Base-by-base conservation (phyloP, 2,888 invertebrate genomes). In the Drosophila nigricruria region DNA sequence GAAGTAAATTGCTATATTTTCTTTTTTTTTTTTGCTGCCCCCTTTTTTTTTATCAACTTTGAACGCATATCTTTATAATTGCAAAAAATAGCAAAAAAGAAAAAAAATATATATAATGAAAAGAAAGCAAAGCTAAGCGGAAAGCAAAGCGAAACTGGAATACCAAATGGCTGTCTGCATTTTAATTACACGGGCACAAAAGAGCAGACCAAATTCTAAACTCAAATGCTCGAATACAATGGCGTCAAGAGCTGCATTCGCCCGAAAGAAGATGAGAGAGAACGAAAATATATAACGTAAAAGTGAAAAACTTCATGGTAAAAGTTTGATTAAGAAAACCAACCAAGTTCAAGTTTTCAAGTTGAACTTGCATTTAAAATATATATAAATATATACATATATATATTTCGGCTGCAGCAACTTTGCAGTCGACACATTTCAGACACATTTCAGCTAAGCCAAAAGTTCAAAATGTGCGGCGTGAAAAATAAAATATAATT, bases 241-340 rank as follows among this genome's bases (percentile, higher is more conserved):
- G 65, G 69, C 79, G 61, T 59, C 50, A 52, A 47, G 47, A 64
- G 54, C 73, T 68, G 52, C 61, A 72, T 50, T 52, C 49, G 58
- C 23, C 14, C 27, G n/a, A 27, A n/a, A 47, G 45, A n/a, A 27
- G 27, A 27, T 12, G 9, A 47, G 5, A n/a, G 47, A 1, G 8
- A 8, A 3, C 23, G 5, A 47, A 20, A 1, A 12, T 1, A 10
- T 8, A 64, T 20, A 65, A 45, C 45, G 67, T 27, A 25, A 47
- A 47, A 27, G 47, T 49, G 65, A 70, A 79, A 58, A 58, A 71
- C 72, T 80, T 84, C 80, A 84, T 77, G 75, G 76, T 70, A 67
- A 88, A 89, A 89, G 71, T 89, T 89, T 90, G 89, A 90, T 89
- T 90, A 89, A 90, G 85, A 85, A 89, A 81, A 77, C 36, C 58